Base-by-base conservation (phyloP, 30 jellyfish, hydroid and myxozoan genomes). In the Aurelia sp. region DNA sequence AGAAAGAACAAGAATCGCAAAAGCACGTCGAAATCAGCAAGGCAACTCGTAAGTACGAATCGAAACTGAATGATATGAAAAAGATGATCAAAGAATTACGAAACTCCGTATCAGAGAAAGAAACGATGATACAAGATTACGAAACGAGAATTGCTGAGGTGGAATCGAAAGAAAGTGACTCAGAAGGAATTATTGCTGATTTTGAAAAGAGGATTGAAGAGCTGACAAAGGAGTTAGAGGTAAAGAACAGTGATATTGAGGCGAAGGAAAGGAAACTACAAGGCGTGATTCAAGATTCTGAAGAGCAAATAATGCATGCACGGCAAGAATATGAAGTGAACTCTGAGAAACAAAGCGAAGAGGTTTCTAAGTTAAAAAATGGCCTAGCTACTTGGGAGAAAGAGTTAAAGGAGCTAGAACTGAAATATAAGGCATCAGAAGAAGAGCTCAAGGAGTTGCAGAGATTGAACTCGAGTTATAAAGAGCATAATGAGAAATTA, bases 1-100 rank as follows among this genome's bases (percentile, higher is more conserved):
- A 66, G 78, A 93, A 93, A 79, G 98, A 93, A 51, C 84, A 89
- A 30, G 93, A 93, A 70, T 81, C 92, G 50, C 91, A 73, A 55
- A 93, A 88, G 77, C 98, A 93, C 58, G 89, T 92, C 37, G 98
- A 92, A 68, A 92, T 85, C 74, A 74, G 90, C 77, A 92, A 92
- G 64, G 94, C 92, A 19, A 61, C 94, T 13, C 90, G 95, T 31
- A 92, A 86, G 60, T 85, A 85, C 50, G 98, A 92, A 62, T 67
- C 80, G 33, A 92, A 92, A 69, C 53, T 92, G 10, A 74, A 96
- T 13, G 98, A 92, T 50, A 80, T 92, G 96, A 92, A 93, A 55
- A 93, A 93, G 81, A 81, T 88, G 73, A 82, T 93, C 57, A 93
- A 93, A 72, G 98, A 93, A 41, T 66, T 93, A 62, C 97, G 98